These are phyloP conservation scores for Yoshiicerus persimilis DNA, from an alignment of 1,140 invertebrate genomes.

Conservation along the genomic window DNA sequence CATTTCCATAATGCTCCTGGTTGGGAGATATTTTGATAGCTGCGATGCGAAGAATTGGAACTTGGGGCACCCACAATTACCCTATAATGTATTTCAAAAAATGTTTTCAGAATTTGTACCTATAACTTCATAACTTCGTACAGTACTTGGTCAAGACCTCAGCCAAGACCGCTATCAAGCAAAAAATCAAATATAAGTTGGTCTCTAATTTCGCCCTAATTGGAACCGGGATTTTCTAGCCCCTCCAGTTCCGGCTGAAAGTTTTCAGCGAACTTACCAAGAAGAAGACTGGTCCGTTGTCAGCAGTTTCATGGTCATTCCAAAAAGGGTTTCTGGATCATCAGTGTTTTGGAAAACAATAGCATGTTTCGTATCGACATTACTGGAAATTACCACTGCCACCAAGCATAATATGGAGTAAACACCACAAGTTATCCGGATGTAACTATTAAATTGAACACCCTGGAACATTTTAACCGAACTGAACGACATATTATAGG, in stretches of 20 bases:
- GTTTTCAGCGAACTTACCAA: not conserved
- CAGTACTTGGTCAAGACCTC: too few species aligned
- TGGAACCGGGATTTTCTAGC: too few species aligned
- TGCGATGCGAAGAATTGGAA: not conserved
- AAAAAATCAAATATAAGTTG: too few species aligned
- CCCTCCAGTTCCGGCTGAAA: too few species aligned
- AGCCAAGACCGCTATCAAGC: not conserved
- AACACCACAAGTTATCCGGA: too few species aligned
- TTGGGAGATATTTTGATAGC: not conserved
- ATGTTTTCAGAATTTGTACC: not conserved
- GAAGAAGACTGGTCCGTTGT: not conserved
- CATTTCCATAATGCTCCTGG: conserved; percentile 8
- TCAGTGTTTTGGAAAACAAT: conserved; percentile 13
- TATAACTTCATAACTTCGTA: too few species aligned
- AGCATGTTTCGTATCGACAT: not conserved
- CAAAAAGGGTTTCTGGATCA: conserved; percentile 4
- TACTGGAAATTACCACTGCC: not conserved
- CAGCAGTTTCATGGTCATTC: not conserved
- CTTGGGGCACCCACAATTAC: not conserved
- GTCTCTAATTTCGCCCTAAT: too few species aligned
- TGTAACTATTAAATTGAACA: too few species aligned
- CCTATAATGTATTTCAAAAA: not conserved
- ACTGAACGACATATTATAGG: too few species aligned
- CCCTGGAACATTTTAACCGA: too few species aligned
- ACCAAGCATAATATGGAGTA: too few species aligned